phyloP scores from a whole-genome alignment of 2,797 vertebrate species.

The Prunella strophiata region DNA sequence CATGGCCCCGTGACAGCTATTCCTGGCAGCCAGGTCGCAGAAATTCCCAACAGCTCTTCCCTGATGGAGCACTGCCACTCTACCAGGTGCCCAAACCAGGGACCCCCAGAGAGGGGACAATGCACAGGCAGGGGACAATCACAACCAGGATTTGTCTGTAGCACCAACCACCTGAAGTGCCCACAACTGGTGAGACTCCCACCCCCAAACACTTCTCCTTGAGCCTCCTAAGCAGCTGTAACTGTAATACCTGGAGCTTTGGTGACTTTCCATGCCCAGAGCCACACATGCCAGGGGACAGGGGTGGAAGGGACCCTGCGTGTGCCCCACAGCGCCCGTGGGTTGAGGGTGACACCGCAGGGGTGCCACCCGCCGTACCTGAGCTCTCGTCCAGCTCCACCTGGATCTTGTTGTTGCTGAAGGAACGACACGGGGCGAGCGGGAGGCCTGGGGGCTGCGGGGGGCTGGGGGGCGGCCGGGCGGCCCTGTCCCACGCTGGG shows the following conservation, averaged over 20 bases:
- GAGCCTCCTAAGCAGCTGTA: neutral
- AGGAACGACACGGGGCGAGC: neutral
- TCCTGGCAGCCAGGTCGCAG: neutral
- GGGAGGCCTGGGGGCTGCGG: neutral
- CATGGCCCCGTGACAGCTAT: rapidly evolving
- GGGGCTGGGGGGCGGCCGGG: neutral
- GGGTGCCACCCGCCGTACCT: neutral
- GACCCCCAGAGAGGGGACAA: rapidly evolving
- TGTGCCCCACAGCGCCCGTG: rapidly evolving
- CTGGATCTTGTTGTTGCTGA: constrained; percentile 56
- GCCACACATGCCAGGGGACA: rapidly evolving
- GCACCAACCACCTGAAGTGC: neutral
- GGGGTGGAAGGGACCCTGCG: rapidly evolving
- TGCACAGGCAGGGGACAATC: neutral
- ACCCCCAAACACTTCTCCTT: rapidly evolving
- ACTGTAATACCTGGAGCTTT: neutral
- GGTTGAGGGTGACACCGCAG: rapidly evolving
- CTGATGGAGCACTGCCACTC: neutral
- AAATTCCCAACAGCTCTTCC: neutral
- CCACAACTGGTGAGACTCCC: rapidly evolving
- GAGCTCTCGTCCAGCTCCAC: constrained; percentile 59
- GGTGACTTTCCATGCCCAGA: neutral
- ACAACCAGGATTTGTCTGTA: neutral
- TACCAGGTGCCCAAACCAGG: neutral
- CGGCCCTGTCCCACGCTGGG: rapidly evolving